These are phyloP conservation scores for Sceloporus undulatus DNA, from an alignment of 2,113 vertebrate species.

Conservation along the genomic window DNA sequence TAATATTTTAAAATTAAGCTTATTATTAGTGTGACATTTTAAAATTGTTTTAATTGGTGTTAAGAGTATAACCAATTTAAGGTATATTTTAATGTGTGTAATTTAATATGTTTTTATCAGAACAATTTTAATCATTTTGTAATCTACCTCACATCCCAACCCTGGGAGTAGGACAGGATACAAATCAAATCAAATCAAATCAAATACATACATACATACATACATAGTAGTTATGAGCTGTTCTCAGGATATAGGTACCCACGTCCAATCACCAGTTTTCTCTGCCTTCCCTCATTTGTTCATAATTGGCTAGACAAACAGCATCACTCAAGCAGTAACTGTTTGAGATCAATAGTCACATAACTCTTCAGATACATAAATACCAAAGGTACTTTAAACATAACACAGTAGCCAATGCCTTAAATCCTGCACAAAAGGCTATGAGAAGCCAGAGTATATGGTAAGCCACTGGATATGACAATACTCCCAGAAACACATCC, in stretches of 20 bases:
- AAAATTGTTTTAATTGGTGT: too few relatives aligned
- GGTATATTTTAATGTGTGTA: too few relatives aligned
- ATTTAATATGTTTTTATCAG: too few relatives aligned
- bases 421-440: background rate
- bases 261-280: background rate
- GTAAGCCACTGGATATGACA: background rate
- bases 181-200: too few relatives aligned
- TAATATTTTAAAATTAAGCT: too few relatives aligned
- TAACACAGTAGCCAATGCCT: too few relatives aligned
- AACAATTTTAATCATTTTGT: too few relatives aligned
- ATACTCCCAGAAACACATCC: background rate
- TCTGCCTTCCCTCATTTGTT: background rate
- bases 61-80: too few relatives aligned
- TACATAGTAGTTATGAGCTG: background rate
- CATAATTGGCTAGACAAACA: background rate
- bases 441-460: background rate
- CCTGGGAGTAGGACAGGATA: too few relatives aligned
- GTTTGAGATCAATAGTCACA: background rate
- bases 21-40: too few relatives aligned
- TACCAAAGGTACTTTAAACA: background rate
- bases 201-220: too few relatives aligned
- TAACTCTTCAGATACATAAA: background rate
- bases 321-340: background rate
- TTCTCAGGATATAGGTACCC: background rate
- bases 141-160: too few relatives aligned